Evolutionary conservation across 2,888 invertebrate genomes (phyloP), one percentile per base, ranked within the genome.

Genomic region (Tenthredo mesomela): DNA sequence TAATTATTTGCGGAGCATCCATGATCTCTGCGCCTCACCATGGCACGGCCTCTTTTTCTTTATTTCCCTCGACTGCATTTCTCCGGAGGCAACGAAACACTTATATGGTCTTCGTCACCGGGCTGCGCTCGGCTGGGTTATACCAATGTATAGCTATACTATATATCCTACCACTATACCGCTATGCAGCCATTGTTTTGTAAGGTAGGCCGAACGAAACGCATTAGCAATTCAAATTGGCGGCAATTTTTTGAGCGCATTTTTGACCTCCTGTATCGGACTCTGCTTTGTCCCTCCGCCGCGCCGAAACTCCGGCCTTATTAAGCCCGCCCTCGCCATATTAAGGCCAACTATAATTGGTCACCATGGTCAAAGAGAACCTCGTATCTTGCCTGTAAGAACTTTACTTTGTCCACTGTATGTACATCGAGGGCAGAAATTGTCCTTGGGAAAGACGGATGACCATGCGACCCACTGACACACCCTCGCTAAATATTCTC

Each of bases 211-310:
- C 86, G 77, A 84, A 83, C 85, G 85, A 86, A 90, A 89, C 89
- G 90, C 91, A 93, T 93, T 93, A 93, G 93, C 93, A 93, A 93
- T 93, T 93, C 93, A 93, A 93, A 93, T 93, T 92, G 93, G 92
- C 93, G 93, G 93, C 93, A 93, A 93, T 93, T 93, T 93, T 93
- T 93, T 93, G 91, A 93, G 92, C 92, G 92, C 93, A 93, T 93
- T 93, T 93, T 93, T 93, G 93, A 93, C 93, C 93, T 93, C 93
- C 93, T 93, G 91, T 92, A 93, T 93, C 92, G 92, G 91, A 87
- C 88, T 88, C 90, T 89, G 85, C 86, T 70, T 82, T 86, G 87
- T 87, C 85, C 85, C 73, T 87, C 86, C 85, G 87, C 85, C 86
- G 86, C 87, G 91, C 92, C 93, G 91, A 93, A 93, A 92, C 90